Evolutionary conservation across 2,113 vertebrate species (phyloP), one percentile per base, ranked within the genome.

Genomic region (Muntiacus muntjak): DNA sequence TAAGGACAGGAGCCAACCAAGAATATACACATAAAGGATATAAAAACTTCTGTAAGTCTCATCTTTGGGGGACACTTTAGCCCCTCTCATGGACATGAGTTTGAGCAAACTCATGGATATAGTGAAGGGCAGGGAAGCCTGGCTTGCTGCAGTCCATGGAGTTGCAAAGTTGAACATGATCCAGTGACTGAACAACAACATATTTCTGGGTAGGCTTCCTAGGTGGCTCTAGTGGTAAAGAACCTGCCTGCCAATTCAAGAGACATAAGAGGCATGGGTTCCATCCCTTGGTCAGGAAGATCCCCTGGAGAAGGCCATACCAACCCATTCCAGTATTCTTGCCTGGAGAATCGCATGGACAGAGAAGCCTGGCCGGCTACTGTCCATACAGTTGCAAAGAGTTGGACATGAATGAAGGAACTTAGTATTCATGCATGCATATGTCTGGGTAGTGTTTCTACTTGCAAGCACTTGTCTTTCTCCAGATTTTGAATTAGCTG

Each of bases 331-430:
- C 67, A 40, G 21, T 74, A 40, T 40, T 74, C 67, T 40, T 74
- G 21, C 67, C 67, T 25, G 21, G 11, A 40, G 36, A 40, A 40
- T 74, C 11, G 2, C 67, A 40, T 6, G 21, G 21, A 40, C 36
- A 74, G 19, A 74, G 67, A 40, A 74, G 21, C 36, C 67, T 40
- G 21, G 36, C 12, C 7, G 12, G 71, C 11, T 76, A 43, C 23
- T 0, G 6, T 76, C 23, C 71, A 26, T 76, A 43, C 0, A 0
- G 23, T 43, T 26, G 3, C 67, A 76, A 76, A 76, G 12, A 76
- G 40, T 76, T 43, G 71, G 23, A 43, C 40, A 76, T 3, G 7
- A 76, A 43, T 26, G 71, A 14, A 26, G 36, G 12, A 76, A 26
- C 23, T 76, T 76, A 76, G 6, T 3, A 76, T 76, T 6, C 40